Percentiles rank a stretch among this genome's conserved stretches.
phyloP scores from a whole-genome alignment of 2,888 invertebrate species.

The Agapetus fuscipes region DNA sequence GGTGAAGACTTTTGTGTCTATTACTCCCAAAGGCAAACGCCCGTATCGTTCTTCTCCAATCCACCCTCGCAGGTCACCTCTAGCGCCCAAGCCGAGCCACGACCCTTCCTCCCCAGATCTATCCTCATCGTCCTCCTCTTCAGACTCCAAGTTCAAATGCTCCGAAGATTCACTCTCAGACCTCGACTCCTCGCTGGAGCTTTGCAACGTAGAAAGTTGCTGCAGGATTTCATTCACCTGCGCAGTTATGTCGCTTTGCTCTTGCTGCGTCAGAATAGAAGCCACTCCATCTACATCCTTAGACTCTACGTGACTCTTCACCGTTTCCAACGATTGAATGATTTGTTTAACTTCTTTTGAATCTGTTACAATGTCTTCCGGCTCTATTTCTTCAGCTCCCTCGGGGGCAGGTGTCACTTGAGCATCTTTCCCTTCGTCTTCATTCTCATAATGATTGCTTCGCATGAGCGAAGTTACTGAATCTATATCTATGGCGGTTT shows the following conservation, averaged over 20 bases:
- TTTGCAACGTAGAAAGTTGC: slow-evolving; percentile 13
- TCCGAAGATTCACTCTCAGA: slow-evolving; percentile 19
- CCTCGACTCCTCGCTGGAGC: slow-evolving; percentile 10
- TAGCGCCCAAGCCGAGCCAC: slow-evolving; percentile 49
- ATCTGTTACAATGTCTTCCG: slow-evolving; percentile 19
- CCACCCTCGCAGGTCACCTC: slow-evolving; percentile 47
- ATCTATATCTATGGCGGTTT: slow-evolving; percentile 44
- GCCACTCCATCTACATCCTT: slow-evolving; percentile 17
- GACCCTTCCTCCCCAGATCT: slow-evolving; percentile 47
- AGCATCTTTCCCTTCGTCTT: slow-evolving; percentile 21
- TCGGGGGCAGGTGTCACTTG: slow-evolving; percentile 14
- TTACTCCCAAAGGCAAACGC: slow-evolving; percentile 40
- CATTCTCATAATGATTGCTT: slow-evolving; percentile 43
- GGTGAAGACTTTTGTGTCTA: slow-evolving; percentile 46
- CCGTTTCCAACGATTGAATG: slow-evolving; percentile 19
- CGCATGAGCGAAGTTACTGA: slow-evolving; percentile 43
- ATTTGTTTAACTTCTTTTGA: slow-evolving; percentile 19
- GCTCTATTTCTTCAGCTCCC: slow-evolving; percentile 15
- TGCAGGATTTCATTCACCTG: slow-evolving; percentile 21
- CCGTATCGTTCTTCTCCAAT: slow-evolving; percentile 28
- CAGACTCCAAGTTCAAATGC: slow-evolving; percentile 18
- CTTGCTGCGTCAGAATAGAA: slow-evolving; percentile 16
- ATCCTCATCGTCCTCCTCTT: slow-evolving; percentile 30
- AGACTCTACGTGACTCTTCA: slow-evolving; percentile 20
- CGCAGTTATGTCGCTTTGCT: slow-evolving; percentile 15